These are phyloP conservation scores for Octodonta nipae DNA, from an alignment of 2,888 invertebrate species.

Conservation along the genomic window DNA sequence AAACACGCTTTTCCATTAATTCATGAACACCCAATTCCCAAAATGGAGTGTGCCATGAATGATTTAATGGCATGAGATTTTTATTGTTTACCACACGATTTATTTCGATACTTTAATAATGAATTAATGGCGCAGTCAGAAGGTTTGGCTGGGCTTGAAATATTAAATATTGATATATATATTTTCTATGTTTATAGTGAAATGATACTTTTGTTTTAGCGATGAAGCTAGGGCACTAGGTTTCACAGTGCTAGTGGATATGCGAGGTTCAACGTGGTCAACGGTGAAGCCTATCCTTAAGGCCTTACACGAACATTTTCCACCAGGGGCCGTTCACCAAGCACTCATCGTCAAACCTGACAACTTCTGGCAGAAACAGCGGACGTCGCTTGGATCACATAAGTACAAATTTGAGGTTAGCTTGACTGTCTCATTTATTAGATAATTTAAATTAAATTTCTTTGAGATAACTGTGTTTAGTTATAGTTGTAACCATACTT, in stretches of 20 bases:
- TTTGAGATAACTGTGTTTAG: slow-evolving; percentile 4
- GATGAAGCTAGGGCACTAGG: slow-evolving; percentile 77
- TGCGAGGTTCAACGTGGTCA: slow-evolving; percentile 93
- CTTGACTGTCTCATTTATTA: slow-evolving; percentile 2
- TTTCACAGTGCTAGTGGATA: slow-evolving; percentile 93
- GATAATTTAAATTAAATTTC: no score
- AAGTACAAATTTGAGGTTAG: slow-evolving; percentile 97
- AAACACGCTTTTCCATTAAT: no score
- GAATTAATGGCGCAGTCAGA: no score
- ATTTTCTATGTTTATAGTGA: no score
- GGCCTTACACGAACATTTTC: slow-evolving; percentile 91
- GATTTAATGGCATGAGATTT: no score
- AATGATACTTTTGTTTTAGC: no score
- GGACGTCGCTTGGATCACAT: slow-evolving; percentile 90
- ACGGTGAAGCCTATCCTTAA: slow-evolving; percentile 95
- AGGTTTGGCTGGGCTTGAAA: no score
- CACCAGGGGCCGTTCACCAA: slow-evolving; percentile 76
- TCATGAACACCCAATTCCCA: no score
- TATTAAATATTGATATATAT: no score
- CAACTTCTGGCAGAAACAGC: slow-evolving; percentile 99
- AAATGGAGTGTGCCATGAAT: no score
- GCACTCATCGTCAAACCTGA: slow-evolving; percentile 97
- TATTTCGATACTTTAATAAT: no score
- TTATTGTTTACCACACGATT: no score
- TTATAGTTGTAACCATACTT: background rate